These are phyloP conservation scores for Heterodera schachtii DNA, from an alignment of 1,140 invertebrate species.

Conservation along the genomic window DNA sequence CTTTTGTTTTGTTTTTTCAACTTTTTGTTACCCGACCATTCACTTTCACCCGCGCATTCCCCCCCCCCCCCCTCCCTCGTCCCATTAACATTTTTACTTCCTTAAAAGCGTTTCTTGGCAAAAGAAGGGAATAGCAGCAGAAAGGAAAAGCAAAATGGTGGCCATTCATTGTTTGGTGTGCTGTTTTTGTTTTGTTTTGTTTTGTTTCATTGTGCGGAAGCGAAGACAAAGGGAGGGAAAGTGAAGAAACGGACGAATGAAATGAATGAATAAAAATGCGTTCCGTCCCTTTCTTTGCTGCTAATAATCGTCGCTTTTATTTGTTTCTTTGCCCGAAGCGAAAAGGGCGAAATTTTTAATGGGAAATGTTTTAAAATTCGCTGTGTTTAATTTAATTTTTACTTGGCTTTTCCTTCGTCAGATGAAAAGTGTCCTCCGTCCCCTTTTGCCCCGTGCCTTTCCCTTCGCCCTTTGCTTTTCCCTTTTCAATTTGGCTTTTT, in stretches of 20 bases:
- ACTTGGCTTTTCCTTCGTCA: neutral
- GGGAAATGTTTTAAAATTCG: no score
- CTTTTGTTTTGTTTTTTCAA: neutral
- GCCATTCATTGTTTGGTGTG: no score
- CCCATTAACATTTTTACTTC: neutral
- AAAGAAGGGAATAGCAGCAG: neutral
- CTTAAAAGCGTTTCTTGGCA: neutral
- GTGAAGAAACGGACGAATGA: no score
- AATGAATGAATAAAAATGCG: no score
- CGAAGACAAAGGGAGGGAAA: neutral
- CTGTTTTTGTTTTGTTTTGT: neutral
- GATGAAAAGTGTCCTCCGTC: slow-evolving; percentile 5
- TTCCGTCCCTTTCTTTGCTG: no score
- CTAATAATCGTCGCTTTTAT: no score
- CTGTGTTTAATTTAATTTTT: neutral
- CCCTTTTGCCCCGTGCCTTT: neutral
- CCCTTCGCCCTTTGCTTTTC: neutral
- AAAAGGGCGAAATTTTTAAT: no score
- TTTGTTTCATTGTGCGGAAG: neutral
- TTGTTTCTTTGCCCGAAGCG: no score
- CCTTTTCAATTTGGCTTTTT: neutral
- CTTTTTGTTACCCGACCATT: neutral
- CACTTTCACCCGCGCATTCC: neutral
- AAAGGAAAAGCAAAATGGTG: neutral
- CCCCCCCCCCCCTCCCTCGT: no score